A percentile compares a stretch with the other conserved stretches of the same genome.
Conservation (phyloP, 2,888 invertebrate species). For the Philopedon plagiatum region DNA sequence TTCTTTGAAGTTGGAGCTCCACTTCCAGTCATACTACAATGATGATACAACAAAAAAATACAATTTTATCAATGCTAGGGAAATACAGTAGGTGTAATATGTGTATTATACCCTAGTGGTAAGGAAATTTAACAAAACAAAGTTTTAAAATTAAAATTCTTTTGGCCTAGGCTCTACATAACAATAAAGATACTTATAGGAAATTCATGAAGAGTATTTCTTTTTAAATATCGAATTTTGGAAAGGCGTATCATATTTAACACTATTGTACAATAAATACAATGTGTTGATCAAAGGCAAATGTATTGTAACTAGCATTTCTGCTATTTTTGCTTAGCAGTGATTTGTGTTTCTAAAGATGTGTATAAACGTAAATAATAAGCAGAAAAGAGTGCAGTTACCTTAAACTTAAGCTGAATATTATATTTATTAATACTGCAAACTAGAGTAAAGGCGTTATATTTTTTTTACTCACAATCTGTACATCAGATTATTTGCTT, state of each 20-base stretch:
- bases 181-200: neutral
- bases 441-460: too few species aligned
- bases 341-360: neutral
- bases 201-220: neutral
- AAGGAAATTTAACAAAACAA: neutral
- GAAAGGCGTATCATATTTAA: neutral
- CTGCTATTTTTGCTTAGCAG: neutral
- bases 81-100: neutral
- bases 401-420: too few species aligned
- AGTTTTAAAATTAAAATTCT: neutral
- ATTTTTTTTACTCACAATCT: too few species aligned
- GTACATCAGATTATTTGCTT: too few species aligned
- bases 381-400: neutral
- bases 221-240: neutral
- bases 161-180: neutral
- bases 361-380: conserved; percentile 4
- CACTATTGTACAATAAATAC: neutral
- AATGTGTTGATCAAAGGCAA: neutral
- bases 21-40: conserved; percentile 92
- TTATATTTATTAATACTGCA: too few species aligned
- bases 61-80: conserved; percentile 38
- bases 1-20: conserved; percentile 97
- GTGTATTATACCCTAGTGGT: neutral
- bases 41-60: conserved; percentile 64
- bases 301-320: neutral